Percentiles rank a stretch among this genome's conserved stretches.
These are phyloP conservation scores for Onychostruthus taczanowskii DNA, from an alignment of 2,113 vertebrate species.

Conservation along the genomic window DNA sequence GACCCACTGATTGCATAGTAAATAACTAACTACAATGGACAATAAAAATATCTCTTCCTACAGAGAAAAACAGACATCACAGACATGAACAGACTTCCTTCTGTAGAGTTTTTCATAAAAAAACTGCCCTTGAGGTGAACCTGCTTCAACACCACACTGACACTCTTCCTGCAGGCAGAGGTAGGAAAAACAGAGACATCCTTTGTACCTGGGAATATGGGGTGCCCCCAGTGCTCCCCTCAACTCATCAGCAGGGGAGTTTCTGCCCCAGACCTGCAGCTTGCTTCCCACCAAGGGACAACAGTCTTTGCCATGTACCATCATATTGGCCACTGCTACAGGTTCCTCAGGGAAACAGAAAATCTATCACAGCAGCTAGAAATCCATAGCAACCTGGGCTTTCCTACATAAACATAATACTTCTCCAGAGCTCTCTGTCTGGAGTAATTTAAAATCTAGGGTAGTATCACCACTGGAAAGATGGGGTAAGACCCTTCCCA, in stretches of 20 bases:
- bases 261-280: background rate
- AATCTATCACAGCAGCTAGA: background rate
- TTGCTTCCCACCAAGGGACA: background rate
- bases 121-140: background rate
- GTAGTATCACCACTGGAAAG: background rate
- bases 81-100: background rate
- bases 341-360: background rate
- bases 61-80: background rate
- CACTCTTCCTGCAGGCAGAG: background rate
- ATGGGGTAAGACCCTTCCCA: background rate
- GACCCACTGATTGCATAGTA: background rate
- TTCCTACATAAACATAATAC: background rate
- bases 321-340: background rate
- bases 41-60: background rate
- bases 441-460: background rate
- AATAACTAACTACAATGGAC: background rate
- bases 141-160: background rate
- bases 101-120: background rate
- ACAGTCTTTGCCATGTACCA: background rate
- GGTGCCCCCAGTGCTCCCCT: background rate
- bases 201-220: fast-evolving
- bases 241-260: background rate
- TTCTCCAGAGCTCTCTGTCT: background rate
- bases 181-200: background rate
- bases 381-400: background rate